These are phyloP conservation scores for Littorina saxatilis DNA, from an alignment of 1,140 invertebrate genomes.

Conservation along the genomic window DNA sequence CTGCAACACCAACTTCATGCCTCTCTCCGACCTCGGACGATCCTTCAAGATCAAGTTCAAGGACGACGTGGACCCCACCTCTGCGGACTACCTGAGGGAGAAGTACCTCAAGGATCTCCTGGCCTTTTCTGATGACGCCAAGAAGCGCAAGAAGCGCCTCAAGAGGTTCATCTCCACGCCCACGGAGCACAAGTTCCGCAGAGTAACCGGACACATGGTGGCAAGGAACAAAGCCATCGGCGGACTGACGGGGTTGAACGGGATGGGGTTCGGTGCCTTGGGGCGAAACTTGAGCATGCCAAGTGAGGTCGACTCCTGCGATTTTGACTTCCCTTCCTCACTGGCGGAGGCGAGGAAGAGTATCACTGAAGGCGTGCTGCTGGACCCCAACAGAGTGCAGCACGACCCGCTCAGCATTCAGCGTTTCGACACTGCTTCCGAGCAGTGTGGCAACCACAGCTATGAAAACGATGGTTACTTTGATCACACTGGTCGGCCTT, in stretches of 20 bases:
- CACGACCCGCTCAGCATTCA: neutral
- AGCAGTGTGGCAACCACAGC: neutral
- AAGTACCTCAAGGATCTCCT: slow-evolving; percentile 18
- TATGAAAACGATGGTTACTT: neutral
- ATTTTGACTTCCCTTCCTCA: neutral
- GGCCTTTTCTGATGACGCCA: neutral
- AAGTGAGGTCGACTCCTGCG: neutral
- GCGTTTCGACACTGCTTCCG: neutral
- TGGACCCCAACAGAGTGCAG: neutral
- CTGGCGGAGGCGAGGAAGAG: neutral
- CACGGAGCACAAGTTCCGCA: neutral
- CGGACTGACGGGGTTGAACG: no score
- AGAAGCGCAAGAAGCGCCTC: neutral
- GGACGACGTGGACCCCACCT: neutral
- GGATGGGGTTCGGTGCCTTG: no score
- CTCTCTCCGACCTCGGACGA: slow-evolving; percentile 7
- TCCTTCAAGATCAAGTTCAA: slow-evolving; percentile 20
- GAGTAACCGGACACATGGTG: neutral
- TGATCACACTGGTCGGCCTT: neutral
- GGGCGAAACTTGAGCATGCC: slow-evolving; percentile 1
- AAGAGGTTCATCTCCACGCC: slow-evolving; percentile 21
- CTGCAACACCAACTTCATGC: slow-evolving; percentile 29
- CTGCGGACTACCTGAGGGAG: slow-evolving; percentile 4
- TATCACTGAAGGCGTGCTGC: neutral
- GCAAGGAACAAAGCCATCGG: neutral